A percentile compares a stretch with the other conserved stretches of the same genome.
phyloP scores from a whole-genome alignment of 1,140 invertebrate genomes.

The Drosophila seguyi region DNA sequence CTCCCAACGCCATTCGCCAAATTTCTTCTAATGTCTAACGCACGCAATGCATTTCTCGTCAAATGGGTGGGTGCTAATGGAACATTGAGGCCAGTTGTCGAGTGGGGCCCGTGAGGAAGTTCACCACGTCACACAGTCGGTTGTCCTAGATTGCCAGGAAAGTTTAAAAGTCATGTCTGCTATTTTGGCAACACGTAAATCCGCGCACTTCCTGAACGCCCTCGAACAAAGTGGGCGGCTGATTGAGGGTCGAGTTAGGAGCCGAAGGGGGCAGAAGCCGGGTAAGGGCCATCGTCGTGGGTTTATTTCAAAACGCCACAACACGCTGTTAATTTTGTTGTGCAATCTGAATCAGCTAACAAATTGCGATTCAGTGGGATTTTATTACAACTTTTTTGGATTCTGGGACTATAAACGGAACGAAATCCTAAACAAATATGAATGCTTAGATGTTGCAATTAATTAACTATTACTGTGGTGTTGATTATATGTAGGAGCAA shows the following conservation, averaged over 20 bases:
- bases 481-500: background rate
- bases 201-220: constrained; percentile 35
- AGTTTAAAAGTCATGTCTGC: constrained; percentile 67
- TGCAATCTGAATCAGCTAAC: constrained; percentile 44
- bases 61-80: constrained; percentile 33
- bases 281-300: background rate
- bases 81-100: constrained; percentile 21
- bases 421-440: background rate
- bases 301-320: constrained; percentile 33
- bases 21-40: constrained; percentile 46
- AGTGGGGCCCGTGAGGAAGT: constrained; percentile 17
- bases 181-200: constrained; percentile 54
- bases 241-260: constrained; percentile 20
- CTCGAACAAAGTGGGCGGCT: constrained; percentile 20
- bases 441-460: background rate
- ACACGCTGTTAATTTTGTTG: constrained; percentile 43
- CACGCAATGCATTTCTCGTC: constrained; percentile 47
- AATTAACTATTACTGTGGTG: background rate
- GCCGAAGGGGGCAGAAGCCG: background rate
- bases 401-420: background rate
- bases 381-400: constrained; percentile 21
- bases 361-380: constrained; percentile 28
- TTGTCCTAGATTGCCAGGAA: constrained; percentile 37
- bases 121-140: constrained; percentile 32
- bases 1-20: constrained; percentile 24